Conservation (phyloP, 2,797 vertebrate species). For the Balearica regulorum region DNA sequence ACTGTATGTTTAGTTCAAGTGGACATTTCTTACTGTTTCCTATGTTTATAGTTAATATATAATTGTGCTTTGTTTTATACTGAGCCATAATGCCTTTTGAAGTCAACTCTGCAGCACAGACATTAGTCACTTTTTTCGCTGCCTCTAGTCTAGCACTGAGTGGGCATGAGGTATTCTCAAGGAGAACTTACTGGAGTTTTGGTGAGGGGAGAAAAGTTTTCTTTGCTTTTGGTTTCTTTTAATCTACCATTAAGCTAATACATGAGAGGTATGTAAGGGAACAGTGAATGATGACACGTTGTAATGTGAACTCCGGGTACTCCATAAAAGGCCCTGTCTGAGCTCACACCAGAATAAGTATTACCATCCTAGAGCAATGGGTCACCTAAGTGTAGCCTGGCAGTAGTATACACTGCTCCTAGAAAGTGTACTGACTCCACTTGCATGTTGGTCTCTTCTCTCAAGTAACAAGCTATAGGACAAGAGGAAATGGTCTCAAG, state of each 20-base stretch:
- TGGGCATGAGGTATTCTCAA: neutral
- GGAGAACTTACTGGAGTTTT: neutral
- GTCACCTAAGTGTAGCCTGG: neutral
- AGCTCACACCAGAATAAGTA: neutral
- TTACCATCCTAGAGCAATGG: neutral
- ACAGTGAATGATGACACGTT: neutral
- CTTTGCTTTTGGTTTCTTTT: neutral
- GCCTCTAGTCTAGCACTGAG: neutral
- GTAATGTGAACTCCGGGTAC: neutral
- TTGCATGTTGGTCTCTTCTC: neutral
- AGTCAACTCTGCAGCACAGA: neutral
- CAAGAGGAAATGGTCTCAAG: fast-evolving
- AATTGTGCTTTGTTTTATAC: neutral
- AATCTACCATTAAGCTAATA: neutral
- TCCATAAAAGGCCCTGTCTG: neutral
- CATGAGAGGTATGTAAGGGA: neutral
- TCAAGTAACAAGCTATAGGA: no score
- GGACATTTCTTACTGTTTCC: neutral
- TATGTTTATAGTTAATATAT: neutral
- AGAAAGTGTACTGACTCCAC: neutral
- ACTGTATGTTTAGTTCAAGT: neutral
- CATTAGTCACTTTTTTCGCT: neutral
- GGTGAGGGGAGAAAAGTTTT: neutral
- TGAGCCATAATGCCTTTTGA: neutral
- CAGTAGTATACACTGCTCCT: neutral